A percentile compares a stretch with the other conserved stretches of the same genome.
Evolutionary conservation across 2,888 invertebrate species (phyloP).

Genomic region (Drosophila affinis): DNA sequence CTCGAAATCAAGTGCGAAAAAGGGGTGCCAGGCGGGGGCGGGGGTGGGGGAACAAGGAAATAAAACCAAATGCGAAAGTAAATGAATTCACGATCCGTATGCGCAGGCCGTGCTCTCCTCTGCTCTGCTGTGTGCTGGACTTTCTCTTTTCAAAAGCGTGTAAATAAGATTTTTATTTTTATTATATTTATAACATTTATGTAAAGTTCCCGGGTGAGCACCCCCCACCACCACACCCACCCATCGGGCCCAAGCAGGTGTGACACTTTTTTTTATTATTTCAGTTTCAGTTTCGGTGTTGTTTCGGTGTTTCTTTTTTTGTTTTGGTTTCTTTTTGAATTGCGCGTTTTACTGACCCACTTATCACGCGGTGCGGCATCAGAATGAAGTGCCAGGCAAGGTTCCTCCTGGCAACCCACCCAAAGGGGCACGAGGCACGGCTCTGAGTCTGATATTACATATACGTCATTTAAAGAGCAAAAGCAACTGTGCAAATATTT

Average conservation of each 20-base stretch:
- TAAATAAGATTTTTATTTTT: constrained; percentile 80
- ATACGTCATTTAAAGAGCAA: constrained; percentile 54
- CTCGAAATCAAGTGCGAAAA: constrained; percentile 42
- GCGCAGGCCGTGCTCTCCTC: constrained; percentile 35
- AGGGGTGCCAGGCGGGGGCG: constrained; percentile 28
- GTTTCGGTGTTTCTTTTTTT: too few species aligned
- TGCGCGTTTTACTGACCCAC: constrained; percentile 72
- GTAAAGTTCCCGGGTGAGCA: constrained; percentile 57
- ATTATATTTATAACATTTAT: constrained; percentile 74
- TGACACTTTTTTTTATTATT: constrained; percentile 64
- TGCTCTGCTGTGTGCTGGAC: constrained; percentile 54
- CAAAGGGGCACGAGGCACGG: neutral
- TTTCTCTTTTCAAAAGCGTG: constrained; percentile 81
- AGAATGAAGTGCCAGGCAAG: constrained; percentile 60
- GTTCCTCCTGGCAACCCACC: constrained; percentile 63
- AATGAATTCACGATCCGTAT: constrained; percentile 67
- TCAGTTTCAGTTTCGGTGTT: constrained; percentile 45
- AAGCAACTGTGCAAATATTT: constrained; percentile 72
- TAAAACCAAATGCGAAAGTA: constrained; percentile 62
- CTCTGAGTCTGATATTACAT: constrained; percentile 25
- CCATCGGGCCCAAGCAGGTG: constrained; percentile 52
- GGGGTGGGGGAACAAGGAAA: constrained; percentile 9
- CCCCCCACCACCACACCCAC: constrained; percentile 18
- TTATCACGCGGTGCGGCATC: constrained; percentile 61
- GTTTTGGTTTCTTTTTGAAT: constrained; percentile 35